phyloP scores from a whole-genome alignment of 2,888 invertebrate species.

The Oegoconia quadripuncta region DNA sequence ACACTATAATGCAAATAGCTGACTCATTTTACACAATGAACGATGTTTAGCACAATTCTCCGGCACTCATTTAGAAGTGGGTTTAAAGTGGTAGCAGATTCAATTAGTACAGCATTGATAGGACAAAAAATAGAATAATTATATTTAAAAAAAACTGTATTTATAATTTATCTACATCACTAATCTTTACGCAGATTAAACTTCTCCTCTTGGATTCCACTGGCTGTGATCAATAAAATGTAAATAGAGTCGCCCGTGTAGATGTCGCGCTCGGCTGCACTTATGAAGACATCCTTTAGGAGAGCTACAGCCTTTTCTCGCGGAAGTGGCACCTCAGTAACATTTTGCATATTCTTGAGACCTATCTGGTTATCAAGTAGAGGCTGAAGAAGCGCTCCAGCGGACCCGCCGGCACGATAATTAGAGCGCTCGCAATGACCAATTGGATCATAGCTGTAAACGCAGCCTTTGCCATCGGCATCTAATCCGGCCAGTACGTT shows the following conservation, averaged over 20 bases:
- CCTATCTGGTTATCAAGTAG: constrained; percentile 98
- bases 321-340: constrained; percentile 80
- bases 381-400: constrained; percentile 94
- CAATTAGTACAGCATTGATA: no score
- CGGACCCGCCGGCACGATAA: constrained; percentile 94
- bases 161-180: constrained; percentile 27
- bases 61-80: no score
- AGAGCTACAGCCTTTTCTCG: constrained; percentile 90
- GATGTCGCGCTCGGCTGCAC: constrained; percentile 98
- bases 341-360: constrained; percentile 90
- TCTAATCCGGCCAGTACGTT: constrained; percentile 97
- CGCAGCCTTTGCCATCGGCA: constrained; percentile 94
- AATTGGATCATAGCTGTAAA: constrained; percentile 98
- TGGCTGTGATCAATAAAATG: constrained; percentile 92
- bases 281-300: constrained; percentile 97
- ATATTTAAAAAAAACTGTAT: constrained; percentile 15
- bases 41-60: no score
- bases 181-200: constrained; percentile 94
- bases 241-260: constrained; percentile 96
- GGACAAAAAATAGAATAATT: not conserved
- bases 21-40: no score
- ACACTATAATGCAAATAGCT: no score
- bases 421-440: constrained; percentile 93
- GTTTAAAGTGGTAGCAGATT: no score
- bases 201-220: constrained; percentile 87